Base-by-base conservation (phyloP, 2,797 vertebrate genomes). In the Antennarius maculatus region DNA sequence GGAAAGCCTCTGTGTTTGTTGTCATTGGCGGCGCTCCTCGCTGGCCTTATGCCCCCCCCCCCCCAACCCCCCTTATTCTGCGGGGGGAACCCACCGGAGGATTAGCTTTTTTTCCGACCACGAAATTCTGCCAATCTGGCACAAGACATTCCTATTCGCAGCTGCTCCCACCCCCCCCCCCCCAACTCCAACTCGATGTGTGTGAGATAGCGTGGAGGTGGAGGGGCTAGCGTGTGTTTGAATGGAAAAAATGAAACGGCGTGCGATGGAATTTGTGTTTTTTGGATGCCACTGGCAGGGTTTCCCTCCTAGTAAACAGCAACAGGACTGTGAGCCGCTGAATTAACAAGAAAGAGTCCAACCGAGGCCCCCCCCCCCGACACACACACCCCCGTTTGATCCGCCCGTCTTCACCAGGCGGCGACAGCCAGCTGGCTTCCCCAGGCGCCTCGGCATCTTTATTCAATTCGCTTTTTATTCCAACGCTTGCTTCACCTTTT, bases 1-100 rank as follows among this genome's bases (percentile, higher is more conserved):
- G 95, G 95, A 95, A 96, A 96, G 95, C 95, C 95, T 94, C 88
- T 92, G 92, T 95, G 94, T 96, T 95, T 96, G 94, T 95, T 96
- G 91, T 93, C 85, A 87, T 96, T 96, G 95, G 96, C 95, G n/a
- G 57, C 12, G 80, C 68, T 91, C 84, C 79, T 82, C 89, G 81
- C 92, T 94, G 93, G 93, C 93, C 91, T 75, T 80, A 74, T 62
- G 89, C 92, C 92, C 89, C 91, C 86, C 79, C 77, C 23, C 23
- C 23, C 23, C 23, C 23, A 1, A 23, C 23, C 23, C 23, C 23
- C 23, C 23, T 23, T 23, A 91, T 94, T 93, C 92, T 91, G 92
- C 61, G 85, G 92, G 94, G 93, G 92, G 23, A 93, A 93, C 92
- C 91, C 81, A 87, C 87, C 77, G 83, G 88, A 92, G 92, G 88